Evolutionary conservation across 1,140 invertebrate genomes (phyloP), one percentile per base, ranked within the genome.

Genomic region (Macrobrachium nipponense): DNA sequence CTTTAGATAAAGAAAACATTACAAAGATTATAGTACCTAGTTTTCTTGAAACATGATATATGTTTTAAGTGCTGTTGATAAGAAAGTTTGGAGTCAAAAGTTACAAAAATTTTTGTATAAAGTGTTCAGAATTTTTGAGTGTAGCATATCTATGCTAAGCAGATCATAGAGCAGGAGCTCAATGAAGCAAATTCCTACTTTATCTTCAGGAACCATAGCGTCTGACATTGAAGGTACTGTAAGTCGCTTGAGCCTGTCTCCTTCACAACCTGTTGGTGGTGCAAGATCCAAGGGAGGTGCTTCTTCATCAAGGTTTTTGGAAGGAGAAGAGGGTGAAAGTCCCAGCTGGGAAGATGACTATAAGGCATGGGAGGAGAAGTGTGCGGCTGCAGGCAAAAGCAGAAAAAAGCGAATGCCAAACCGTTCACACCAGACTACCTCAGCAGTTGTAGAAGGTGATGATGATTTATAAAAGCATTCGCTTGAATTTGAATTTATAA

Each of bases 301-400:
- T 5, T 23, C 83, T 68, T 73, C 87, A 18, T 60, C 86, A 23
- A 79, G 78, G 89, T 87, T 83, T 66, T 23, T 80, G 61, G 90
- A 64, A 90, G 90, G 86, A 89, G 91, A 88, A 90, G 91, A 82
- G 82, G 78, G 73, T 72, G 80, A 89, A 62, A 92, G 91, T 89
- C 92, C 92, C 78, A 91, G 92, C 51, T 91, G 92, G 89, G 92
- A 93, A 80, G 93, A 93, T 80, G 92, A 93, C 87, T 91, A 92
- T 82, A 93, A 93, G 88, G 92, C 91, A 27, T 91, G 93, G 90
- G 92, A 93, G 89, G 92, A 92, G 70, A 93, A 92, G 87, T 91
- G 80, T 89, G 92, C 77, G 73, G 79, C 51, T 18, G 78, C 43
- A 12, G 84, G 80, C 44, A 62, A 80, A 17, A 51, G 83, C 68